Base-by-base conservation (phyloP, 1,140 invertebrate species). In the Mamestra configurata region DNA sequence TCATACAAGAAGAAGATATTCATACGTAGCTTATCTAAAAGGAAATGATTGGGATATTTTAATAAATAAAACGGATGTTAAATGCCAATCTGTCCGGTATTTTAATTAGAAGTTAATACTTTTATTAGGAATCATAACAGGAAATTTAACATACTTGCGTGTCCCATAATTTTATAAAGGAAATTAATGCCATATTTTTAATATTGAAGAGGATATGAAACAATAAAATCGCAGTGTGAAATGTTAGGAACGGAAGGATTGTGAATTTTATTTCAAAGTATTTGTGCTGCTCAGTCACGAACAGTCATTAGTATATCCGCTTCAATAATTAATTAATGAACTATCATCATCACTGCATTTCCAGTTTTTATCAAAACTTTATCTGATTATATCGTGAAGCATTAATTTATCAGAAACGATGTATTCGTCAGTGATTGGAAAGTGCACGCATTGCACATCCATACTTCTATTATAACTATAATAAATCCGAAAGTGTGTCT, bases 261-360 rank as follows among this genome's bases (percentile, higher is more conserved):
- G 22, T 49, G 13, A 4, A 49, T 49, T 49, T n/a, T 49, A 31
- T 49, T n/a, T 20, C 18, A 15, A 61, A 18, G n/a, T 37, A 40
- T 64, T 20, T 37, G 18, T 13, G 18, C 18, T 61, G 18, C 7
- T 24, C 20, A 64, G 3, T 64, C 59, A 64, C 59, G 59, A 64
- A 20, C 31, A 40, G 7, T 11, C 5, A 40, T 55, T 55, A 40
- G 18, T 64, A 13, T 37, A 64, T 64, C 31, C 35, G 7, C n/a
- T 40, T 64, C 43, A 10, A 11, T 61, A 8, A 40, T 22, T 61
- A 61, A 57, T 57, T 10, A 64, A 61, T 61, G n/a, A 35, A 20
- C 13, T 27, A 15, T 5, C 13, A 49, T 3, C 51, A 22, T 55
- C 18, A 24, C 20, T 55, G 3, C 18, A 55, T 8, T 55, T 49